Percentiles rank a stretch among this genome's conserved stretches.
These are phyloP conservation scores for Ditula angustiorana DNA, from an alignment of 2,888 invertebrate species.

Conservation along the genomic window DNA sequence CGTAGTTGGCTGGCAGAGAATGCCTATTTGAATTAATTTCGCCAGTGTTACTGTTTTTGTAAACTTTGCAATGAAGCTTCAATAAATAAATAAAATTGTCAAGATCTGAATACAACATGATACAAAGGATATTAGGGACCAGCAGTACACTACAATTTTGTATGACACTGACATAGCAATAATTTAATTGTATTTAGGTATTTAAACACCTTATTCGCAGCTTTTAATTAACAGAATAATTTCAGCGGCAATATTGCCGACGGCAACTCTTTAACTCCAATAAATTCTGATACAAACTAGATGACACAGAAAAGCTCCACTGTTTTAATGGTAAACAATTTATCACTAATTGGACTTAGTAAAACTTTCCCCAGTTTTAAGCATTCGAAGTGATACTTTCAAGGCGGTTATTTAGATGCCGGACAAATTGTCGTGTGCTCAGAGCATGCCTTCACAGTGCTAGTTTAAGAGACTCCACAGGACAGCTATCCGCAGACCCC, in stretches of 20 bases:
- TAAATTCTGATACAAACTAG: background rate
- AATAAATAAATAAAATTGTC: too few species aligned
- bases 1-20: too few species aligned
- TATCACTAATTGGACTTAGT: conserved; percentile 3
- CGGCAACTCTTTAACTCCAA: background rate
- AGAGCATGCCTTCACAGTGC: conserved; percentile 39
- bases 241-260: background rate
- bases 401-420: conserved; percentile 36
- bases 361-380: conserved; percentile 30
- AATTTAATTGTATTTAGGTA: too few species aligned
- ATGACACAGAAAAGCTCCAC: background rate
- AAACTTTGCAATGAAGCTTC: too few species aligned
- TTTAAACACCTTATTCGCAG: too few species aligned
- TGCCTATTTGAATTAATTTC: too few species aligned
- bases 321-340: background rate
- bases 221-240: background rate
- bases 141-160: too few species aligned
- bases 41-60: too few species aligned
- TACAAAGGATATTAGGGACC: too few species aligned
- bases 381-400: conserved; percentile 32
- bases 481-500: background rate
- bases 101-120: too few species aligned
- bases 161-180: too few species aligned
- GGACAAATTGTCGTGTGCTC: conserved; percentile 46
- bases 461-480: conserved; percentile 24